phyloP scores from a whole-genome alignment of 2,113 vertebrate species.

The Notarius quadriscutis region DNA sequence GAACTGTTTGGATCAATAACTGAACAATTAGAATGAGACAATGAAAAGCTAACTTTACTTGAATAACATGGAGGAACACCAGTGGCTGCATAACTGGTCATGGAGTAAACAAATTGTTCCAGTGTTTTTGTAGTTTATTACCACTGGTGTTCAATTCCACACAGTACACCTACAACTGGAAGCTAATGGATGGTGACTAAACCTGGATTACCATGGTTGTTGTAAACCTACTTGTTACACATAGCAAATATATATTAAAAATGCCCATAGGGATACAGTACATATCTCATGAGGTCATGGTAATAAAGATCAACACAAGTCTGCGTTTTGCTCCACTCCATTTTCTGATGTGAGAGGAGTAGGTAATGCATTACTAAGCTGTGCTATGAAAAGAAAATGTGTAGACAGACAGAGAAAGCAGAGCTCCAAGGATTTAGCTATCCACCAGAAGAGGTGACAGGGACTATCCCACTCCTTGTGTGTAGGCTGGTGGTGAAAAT shows the following conservation, averaged over 20 bases:
- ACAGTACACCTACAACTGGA: not conserved
- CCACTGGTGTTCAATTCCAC: not conserved
- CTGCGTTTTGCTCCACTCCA: not conserved
- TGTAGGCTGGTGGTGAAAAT: constrained; percentile 54
- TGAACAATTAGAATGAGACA: not conserved
- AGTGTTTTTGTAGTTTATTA: not conserved
- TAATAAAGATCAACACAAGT: not conserved
- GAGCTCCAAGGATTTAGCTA: constrained; percentile 10
- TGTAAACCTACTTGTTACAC: not conserved
- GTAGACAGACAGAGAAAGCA: not conserved
- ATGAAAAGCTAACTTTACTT: not conserved
- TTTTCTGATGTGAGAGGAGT: not conserved
- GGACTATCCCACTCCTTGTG: constrained; percentile 37
- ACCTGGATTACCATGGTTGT: not conserved
- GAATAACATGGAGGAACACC: not conserved
- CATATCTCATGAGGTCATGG: not conserved
- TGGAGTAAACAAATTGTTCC: not conserved
- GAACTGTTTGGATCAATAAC: not conserved
- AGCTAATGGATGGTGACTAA: not conserved
- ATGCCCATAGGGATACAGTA: not conserved
- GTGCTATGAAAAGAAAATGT: constrained; percentile 4
- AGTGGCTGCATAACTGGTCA: not conserved
- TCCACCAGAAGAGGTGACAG: constrained; percentile 29
- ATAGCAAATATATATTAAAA: not conserved
- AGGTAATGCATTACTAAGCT: not conserved